Evolutionary conservation across 2,888 invertebrate genomes (phyloP).

Genomic region (Dascillus cervinus): DNA sequence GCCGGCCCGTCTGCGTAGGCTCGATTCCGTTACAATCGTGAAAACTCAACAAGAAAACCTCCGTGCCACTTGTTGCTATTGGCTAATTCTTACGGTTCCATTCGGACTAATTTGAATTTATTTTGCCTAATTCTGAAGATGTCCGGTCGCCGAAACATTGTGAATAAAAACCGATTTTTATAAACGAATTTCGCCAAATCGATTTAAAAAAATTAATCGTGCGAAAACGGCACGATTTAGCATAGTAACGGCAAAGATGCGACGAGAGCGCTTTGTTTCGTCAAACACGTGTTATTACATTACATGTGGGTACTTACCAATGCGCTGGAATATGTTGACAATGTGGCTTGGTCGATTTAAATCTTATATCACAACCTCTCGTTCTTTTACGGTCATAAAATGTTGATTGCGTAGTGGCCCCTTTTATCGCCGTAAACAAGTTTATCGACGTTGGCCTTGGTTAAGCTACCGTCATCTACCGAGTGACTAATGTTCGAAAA

Average conservation of each 20-base stretch:
- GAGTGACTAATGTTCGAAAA: too few species aligned
- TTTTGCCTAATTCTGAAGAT: too few species aligned
- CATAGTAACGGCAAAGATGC: conserved; percentile 2
- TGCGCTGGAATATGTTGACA: conserved; percentile 32
- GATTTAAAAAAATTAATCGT: too few species aligned
- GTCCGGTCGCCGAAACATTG: too few species aligned
- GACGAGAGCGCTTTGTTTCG: conserved; percentile 26
- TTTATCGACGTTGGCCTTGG: conserved; percentile 23
- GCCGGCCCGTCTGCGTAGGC: conserved; percentile 13
- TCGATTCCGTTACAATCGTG: conserved; percentile 14
- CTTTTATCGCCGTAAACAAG: conserved; percentile 23
- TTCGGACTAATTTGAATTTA: too few species aligned
- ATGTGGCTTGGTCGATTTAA: conserved; percentile 37
- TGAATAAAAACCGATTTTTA: too few species aligned
- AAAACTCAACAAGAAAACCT: conserved; percentile 7
- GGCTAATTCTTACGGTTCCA: conserved; percentile 1
- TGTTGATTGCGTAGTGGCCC: conserved; percentile 21
- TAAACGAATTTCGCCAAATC: too few species aligned
- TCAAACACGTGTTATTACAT: conserved; percentile 31
- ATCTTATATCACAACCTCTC: conserved; percentile 33
- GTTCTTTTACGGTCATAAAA: conserved; percentile 22
- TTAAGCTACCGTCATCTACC: too few species aligned
- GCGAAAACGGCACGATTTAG: too few species aligned
- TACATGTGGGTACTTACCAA: conserved; percentile 36
- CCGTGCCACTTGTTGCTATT: conserved; percentile 17